These are phyloP conservation scores for Todiramphus saurophagus DNA, from an alignment of 2,113 vertebrate genomes.

Conservation along the genomic window DNA sequence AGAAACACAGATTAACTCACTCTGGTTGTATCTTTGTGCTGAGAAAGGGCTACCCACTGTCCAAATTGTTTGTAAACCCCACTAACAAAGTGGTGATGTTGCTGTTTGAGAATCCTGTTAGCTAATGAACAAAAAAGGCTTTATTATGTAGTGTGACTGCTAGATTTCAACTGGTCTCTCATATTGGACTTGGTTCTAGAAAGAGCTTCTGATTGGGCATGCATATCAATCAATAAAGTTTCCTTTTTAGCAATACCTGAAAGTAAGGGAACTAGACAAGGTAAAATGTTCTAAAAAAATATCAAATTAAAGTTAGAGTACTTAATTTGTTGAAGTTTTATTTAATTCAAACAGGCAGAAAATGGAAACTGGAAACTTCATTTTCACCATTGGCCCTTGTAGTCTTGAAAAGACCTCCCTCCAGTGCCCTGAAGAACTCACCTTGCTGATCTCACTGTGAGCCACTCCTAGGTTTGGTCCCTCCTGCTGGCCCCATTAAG, in stretches of 20 bases:
- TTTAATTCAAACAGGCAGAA: not conserved
- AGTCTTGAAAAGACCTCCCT: not conserved
- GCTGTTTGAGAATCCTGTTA: not conserved
- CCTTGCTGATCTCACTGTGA: accelerated
- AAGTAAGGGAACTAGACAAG: not conserved
- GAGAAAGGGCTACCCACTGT: not conserved
- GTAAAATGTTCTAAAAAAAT: not conserved
- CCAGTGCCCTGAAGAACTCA: not conserved
- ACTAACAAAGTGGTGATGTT: not conserved
- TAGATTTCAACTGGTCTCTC: not conserved
- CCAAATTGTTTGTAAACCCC: not conserved
- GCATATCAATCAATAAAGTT: not conserved
- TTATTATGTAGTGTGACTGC: not conserved
- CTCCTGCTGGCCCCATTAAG: accelerated
- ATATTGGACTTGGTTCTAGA: not conserved
- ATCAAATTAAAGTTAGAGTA: not conserved
- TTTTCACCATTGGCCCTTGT: accelerated
- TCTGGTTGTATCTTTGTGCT: not conserved
- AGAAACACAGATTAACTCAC: not conserved
- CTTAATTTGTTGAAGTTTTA: not conserved
- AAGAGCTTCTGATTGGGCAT: not conserved
- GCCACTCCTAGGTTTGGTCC: accelerated
- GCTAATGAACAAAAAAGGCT: not conserved
- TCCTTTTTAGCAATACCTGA: not conserved
- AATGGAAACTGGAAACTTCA: not conserved